Percentiles rank a stretch among this genome's conserved stretches.
These are phyloP conservation scores for Leptopilina syphax DNA, from an alignment of 2,888 invertebrate genomes.

Conservation along the genomic window DNA sequence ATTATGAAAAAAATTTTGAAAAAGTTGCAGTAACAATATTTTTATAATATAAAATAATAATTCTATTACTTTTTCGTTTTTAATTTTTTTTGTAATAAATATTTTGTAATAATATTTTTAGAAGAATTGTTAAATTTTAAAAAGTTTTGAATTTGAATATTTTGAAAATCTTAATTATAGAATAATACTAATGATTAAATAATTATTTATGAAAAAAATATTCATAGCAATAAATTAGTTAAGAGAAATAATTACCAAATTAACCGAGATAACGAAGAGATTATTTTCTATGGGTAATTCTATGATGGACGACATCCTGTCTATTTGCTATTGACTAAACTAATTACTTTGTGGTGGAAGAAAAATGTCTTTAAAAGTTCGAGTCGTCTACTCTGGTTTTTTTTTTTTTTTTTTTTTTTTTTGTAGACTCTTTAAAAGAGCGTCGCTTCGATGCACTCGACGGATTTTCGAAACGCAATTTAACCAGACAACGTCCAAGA, in stretches of 20 bases:
- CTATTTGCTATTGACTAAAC: conserved; percentile 52
- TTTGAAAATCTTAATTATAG: no score
- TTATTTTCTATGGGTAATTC: conserved; percentile 18
- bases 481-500: conserved; percentile 54
- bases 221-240: no score
- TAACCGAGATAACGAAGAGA: conserved; percentile 29
- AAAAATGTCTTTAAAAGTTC: conserved; percentile 46
- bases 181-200: no score
- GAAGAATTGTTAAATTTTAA: no score
- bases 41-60: no score
- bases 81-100: no score
- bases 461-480: conserved; percentile 66
- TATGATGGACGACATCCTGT: conserved; percentile 70
- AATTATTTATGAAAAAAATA: no score
- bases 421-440: conserved; percentile 58
- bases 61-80: no score
- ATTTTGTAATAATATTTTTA: no score
- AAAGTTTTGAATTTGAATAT: no score
- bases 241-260: neutral
- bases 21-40: no score
- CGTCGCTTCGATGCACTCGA: conserved; percentile 70
- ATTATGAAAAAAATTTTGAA: no score
- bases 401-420: conserved; percentile 39
- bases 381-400: conserved; percentile 47
- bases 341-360: conserved; percentile 59